phyloP scores from a whole-genome alignment of 2,113 vertebrate species.

The Pandion haliaetus region DNA sequence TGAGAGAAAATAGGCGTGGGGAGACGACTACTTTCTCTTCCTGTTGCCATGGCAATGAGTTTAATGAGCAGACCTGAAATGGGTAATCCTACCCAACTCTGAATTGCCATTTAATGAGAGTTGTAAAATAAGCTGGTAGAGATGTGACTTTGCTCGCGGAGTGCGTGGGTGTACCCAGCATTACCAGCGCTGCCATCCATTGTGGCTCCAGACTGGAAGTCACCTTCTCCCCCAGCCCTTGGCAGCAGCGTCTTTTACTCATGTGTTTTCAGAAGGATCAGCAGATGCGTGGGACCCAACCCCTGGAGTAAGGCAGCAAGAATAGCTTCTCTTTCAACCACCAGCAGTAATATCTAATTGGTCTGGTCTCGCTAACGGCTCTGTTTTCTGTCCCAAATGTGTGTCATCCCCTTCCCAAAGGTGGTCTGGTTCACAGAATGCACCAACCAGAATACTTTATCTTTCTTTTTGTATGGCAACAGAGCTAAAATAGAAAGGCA shows the following conservation, averaged over 20 bases:
- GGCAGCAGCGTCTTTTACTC: background rate
- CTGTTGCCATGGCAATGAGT: constrained; percentile 43
- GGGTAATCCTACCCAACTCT: background rate
- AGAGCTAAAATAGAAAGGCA: background rate
- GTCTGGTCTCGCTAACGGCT: background rate
- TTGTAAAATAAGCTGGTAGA: constrained; percentile 6
- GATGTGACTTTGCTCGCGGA: constrained; percentile 2
- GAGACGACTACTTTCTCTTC: background rate
- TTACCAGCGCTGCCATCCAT: background rate
- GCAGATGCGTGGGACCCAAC: background rate
- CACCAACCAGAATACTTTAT: background rate
- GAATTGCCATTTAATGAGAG: background rate
- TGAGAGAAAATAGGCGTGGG: background rate
- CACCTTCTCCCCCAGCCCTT: accelerated
- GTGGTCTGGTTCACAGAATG: background rate
- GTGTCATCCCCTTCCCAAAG: background rate
- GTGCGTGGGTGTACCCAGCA: background rate
- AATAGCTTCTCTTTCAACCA: background rate
- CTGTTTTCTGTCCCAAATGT: background rate
- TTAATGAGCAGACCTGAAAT: background rate
- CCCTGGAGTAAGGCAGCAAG: background rate
- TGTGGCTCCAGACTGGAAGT: constrained; percentile 14
- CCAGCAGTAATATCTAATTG: background rate
- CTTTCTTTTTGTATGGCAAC: background rate
- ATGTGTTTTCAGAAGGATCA: background rate